These are phyloP conservation scores for Phataginus tetradactyla DNA, from an alignment of 2,797 vertebrate species.

Conservation along the genomic window DNA sequence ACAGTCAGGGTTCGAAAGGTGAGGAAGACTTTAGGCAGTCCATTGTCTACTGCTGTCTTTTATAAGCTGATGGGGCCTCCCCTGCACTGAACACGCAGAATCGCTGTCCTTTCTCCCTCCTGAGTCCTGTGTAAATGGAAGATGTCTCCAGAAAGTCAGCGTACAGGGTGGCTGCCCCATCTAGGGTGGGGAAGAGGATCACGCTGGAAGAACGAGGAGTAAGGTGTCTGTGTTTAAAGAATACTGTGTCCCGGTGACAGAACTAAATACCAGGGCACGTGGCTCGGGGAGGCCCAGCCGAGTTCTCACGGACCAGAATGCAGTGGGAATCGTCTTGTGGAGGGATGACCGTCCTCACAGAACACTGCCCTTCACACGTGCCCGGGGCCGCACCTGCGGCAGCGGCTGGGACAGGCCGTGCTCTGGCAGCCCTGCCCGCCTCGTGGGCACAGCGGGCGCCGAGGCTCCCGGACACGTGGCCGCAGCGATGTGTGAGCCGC, in stretches of 20 bases:
- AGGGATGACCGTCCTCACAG: neutral
- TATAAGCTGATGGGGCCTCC: neutral
- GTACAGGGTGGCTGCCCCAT: neutral
- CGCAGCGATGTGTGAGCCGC: neutral
- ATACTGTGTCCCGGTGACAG: neutral
- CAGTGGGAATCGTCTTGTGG: neutral
- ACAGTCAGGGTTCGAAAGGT: neutral
- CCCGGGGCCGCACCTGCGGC: neutral
- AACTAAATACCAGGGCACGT: fast-evolving
- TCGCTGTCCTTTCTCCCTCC: neutral
- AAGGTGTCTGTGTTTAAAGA: neutral
- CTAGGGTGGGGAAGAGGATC: neutral
- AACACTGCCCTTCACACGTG: neutral
- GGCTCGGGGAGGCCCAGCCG: neutral
- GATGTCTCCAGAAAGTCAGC: neutral
- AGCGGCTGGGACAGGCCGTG: neutral
- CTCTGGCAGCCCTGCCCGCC: no score
- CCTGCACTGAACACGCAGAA: neutral
- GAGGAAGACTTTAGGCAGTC: neutral
- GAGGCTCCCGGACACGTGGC: neutral
- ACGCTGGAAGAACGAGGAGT: neutral
- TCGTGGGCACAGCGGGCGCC: no score
- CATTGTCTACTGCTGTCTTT: neutral
- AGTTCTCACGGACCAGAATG: neutral
- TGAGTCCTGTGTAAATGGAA: neutral